Evolutionary conservation across 1,140 invertebrate genomes (phyloP).

Genomic region (Trachelipus rathkii): DNA sequence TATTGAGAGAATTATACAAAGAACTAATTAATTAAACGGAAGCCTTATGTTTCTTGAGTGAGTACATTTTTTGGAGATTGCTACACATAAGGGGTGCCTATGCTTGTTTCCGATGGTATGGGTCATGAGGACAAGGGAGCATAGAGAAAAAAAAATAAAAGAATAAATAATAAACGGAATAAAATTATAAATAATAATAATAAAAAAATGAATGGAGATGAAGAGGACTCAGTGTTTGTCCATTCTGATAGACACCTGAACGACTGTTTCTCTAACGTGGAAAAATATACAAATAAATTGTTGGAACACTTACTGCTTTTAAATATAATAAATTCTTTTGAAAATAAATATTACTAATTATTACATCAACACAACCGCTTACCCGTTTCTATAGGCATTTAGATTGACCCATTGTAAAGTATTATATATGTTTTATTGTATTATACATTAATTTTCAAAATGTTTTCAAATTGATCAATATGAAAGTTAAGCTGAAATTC

Average conservation of each 20-base stretch:
- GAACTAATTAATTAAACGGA: constrained; percentile 9
- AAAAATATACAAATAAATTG: neutral
- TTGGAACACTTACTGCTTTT: too few species aligned
- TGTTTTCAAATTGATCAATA: too few species aligned
- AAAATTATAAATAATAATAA: too few species aligned
- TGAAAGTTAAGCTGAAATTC: too few species aligned
- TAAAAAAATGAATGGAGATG: neutral
- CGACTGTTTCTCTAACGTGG: neutral
- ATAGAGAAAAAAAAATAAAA: neutral
- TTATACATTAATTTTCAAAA: too few species aligned
- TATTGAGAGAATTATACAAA: too few species aligned
- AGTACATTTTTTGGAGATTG: too few species aligned
- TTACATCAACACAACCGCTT: neutral
- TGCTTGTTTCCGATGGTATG: too few species aligned
- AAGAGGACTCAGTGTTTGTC: neutral
- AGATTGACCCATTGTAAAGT: too few species aligned
- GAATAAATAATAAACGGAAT: too few species aligned
- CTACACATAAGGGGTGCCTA: too few species aligned
- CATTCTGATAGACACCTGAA: neutral
- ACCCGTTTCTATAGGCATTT: neutral
- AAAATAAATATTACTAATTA: neutral
- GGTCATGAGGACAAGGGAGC: constrained; percentile 35
- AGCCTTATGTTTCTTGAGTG: constrained; percentile 41
- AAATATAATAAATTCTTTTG: neutral
- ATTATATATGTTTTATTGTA: too few species aligned